phyloP scores from a whole-genome alignment of 2,888 invertebrate genomes.

The Eilema depressum region DNA sequence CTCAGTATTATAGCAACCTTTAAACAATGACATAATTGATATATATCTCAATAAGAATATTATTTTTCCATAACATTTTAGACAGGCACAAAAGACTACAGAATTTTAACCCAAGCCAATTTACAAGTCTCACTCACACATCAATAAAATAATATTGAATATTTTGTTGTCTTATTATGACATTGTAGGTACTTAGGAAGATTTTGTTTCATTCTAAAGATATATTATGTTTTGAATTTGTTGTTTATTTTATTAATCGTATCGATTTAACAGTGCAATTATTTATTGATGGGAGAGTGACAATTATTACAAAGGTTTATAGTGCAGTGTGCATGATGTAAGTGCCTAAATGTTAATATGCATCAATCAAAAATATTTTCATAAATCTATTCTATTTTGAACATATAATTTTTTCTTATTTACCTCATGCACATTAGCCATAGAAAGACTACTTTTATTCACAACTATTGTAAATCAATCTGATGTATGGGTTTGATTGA shows the following conservation, averaged over 20 bases:
- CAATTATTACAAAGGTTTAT: slow-evolving; percentile 9
- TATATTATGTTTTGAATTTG: slow-evolving; percentile 1
- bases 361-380: neutral
- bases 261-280: slow-evolving; percentile 12
- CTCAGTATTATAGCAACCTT: slow-evolving; percentile 43
- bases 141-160: neutral
- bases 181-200: neutral
- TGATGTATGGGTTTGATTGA: slow-evolving; percentile 5
- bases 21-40: slow-evolving; percentile 22
- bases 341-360: neutral
- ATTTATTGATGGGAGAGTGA: slow-evolving; percentile 31
- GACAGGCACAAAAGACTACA: slow-evolving; percentile 22
- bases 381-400: neutral
- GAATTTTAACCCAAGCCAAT: slow-evolving; percentile 1
- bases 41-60: slow-evolving; percentile 17
- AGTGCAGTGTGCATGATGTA: slow-evolving; percentile 26
- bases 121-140: slow-evolving; percentile 5
- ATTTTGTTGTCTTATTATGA: neutral
- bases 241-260: slow-evolving; percentile 1
- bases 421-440: slow-evolving; percentile 19
- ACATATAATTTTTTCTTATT: neutral
- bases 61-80: slow-evolving; percentile 32
- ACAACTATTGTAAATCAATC: slow-evolving; percentile 28
- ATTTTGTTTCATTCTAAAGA: slow-evolving; percentile 17
- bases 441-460: slow-evolving; percentile 13